Conservation (phyloP, 2,888 invertebrate species). For the Miltochrista miniata region DNA sequence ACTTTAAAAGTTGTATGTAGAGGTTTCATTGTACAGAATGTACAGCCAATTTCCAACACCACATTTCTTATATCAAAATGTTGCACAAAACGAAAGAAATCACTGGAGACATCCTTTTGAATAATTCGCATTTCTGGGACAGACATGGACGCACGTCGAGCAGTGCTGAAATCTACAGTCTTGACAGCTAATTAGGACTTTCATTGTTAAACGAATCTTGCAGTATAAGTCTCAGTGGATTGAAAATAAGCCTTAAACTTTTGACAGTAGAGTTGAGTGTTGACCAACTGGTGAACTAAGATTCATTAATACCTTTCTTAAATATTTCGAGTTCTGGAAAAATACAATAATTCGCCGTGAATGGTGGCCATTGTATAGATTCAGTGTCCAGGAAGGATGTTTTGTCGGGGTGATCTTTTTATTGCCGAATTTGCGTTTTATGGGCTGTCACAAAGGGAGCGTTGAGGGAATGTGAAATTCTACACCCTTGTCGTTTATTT, state of each 20-base stretch:
- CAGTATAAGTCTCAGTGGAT: conserved; percentile 43
- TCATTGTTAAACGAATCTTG: conserved; percentile 80
- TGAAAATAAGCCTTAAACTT: conserved; percentile 42
- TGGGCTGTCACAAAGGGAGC: conserved; percentile 72
- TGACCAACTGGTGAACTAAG: conserved; percentile 37
- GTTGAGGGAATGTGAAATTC: conserved; percentile 69
- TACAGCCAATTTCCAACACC: conserved; percentile 5
- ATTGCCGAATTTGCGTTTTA: conserved; percentile 83
- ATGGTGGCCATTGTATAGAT: conserved; percentile 78
- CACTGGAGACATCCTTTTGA: conserved; percentile 77
- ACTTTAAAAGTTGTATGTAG: too few relatives aligned
- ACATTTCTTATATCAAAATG: conserved; percentile 49
- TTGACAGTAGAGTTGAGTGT: conserved; percentile 52
- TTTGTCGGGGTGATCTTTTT: conserved; percentile 79
- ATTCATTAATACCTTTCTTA: conserved; percentile 78
- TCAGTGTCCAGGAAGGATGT: conserved; percentile 82
- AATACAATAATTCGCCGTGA: conserved; percentile 81
- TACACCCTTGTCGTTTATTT: conserved; percentile 59
- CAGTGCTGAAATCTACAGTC: conserved; percentile 65
- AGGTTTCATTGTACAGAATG: too few relatives aligned
- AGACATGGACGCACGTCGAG: conserved; percentile 59
- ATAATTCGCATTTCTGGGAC: conserved; percentile 78
- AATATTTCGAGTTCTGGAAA: conserved; percentile 79
- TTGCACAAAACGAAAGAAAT: conserved; percentile 75
- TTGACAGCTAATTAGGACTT: conserved; percentile 82